Evolutionary conservation across 2,797 vertebrate species (phyloP), one percentile per base, ranked within the genome.

Genomic region (Leptodactylus fallax): DNA sequence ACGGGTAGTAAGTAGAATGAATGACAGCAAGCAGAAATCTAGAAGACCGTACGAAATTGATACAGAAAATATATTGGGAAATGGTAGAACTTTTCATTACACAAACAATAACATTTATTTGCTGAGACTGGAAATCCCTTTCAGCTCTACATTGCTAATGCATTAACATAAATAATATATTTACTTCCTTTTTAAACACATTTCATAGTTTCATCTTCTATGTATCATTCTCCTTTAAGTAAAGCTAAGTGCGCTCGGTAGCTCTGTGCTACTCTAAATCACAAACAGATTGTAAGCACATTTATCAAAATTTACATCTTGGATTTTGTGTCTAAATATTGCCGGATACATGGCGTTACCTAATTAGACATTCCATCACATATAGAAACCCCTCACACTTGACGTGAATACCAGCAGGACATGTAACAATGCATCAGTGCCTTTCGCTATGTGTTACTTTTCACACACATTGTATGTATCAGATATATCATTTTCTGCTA

Each of bases 341-440:
- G 71, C 77, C 56, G 51, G 71, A 77, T 61, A 12, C 56, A 63
- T 85, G 83, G 60, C 19, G 45, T 63, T 60, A 61, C 45, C 71
- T 77, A 76, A 85, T 85, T 85, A 85, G 55, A 61, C 19, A 16
- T 76, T 77, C 45, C 83, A 72, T 63, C 71, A 77, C 71, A 77
- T 47, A 61, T 47, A 61, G 71, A 85, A 7, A 23, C 14, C 36
- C 58, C 36, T 63, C 58, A 61, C 69, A 76, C n/a, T 60, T 85
- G 36, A 63, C 25, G 56, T 72, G 69, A 85, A 49, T 63, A 77
- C 36, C 71, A 77, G 71, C 83, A 85, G 83, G 56, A 63, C 71
- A 74, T 16, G 51, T 72, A 63, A 61, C 71, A 77, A 85, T 51
- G 74, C 55, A 77, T 85, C 83, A 85, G 58, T 77, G 56, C 71